Percentiles rank a stretch among this genome's conserved stretches.
phyloP scores from a whole-genome alignment of 2,797 vertebrate genomes.

The Pseudomugil gertrudae region DNA sequence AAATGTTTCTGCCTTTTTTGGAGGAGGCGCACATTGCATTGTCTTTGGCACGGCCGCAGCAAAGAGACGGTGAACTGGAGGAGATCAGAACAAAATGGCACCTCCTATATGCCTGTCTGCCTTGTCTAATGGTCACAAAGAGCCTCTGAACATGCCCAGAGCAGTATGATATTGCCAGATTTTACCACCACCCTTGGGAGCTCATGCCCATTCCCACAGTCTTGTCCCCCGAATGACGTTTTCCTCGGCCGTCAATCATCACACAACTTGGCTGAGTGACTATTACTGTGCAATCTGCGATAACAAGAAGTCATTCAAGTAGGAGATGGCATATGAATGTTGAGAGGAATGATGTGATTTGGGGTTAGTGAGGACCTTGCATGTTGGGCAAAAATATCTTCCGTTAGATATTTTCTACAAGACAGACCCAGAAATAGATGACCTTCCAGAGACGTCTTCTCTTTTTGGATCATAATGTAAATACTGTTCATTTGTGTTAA shows the following conservation, averaged over 20 bases:
- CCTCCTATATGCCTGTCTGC: conserved; percentile 47
- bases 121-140: conserved; percentile 47
- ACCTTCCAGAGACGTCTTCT: conserved; percentile 70
- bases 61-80: conserved; percentile 31
- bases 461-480: conserved; percentile 71
- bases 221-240: conserved; percentile 48
- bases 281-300: conserved; percentile 12
- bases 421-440: conserved; percentile 64
- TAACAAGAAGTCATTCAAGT: conserved; percentile 21
- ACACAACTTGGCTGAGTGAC: conserved; percentile 19
- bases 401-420: conserved; percentile 60
- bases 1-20: conserved; percentile 86
- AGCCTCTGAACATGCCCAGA: conserved; percentile 49
- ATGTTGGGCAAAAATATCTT: conserved; percentile 57
- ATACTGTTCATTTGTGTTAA: conserved; percentile 64
- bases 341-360: conserved; percentile 43
- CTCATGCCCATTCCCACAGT: conserved; percentile 70
- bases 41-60: conserved; percentile 54
- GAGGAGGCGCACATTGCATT: conserved; percentile 64
- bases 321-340: conserved; percentile 8
- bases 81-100: conserved; percentile 48
- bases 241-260: conserved; percentile 44
- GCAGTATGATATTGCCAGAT: conserved; percentile 42
- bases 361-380: conserved; percentile 49
- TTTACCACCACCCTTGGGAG: conserved; percentile 52